A percentile compares a stretch with the other conserved stretches of the same genome.
Conservation (phyloP, 2,888 invertebrate genomes). For the Plagodis dolabraria region DNA sequence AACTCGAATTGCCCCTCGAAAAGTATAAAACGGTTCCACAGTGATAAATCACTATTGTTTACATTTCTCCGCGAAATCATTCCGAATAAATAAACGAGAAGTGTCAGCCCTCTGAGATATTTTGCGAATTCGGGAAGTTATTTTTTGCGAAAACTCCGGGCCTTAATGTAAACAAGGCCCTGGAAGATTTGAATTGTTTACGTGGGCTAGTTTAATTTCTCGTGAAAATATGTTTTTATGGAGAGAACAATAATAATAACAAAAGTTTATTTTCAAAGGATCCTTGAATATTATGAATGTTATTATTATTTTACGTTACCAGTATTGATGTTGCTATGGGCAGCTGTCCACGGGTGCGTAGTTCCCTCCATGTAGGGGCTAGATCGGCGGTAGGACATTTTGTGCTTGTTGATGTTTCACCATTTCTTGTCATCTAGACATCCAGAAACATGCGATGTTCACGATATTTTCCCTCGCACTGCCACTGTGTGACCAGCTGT, state of each 20-base stretch:
- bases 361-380: no score
- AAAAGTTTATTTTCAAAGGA: not conserved
- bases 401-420: no score
- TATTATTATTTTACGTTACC: no score
- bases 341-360: no score
- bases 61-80: constrained; percentile 25
- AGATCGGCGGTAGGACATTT: no score
- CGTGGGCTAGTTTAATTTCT: constrained; percentile 7
- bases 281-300: not conserved
- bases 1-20: constrained; percentile 60
- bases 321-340: no score
- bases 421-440: no score
- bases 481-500: no score
- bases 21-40: constrained; percentile 45
- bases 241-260: constrained; percentile 5
- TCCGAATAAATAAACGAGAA: constrained; percentile 26
- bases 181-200: constrained; percentile 20
- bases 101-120: constrained; percentile 20
- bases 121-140: constrained; percentile 22
- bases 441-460: no score
- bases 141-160: constrained; percentile 26
- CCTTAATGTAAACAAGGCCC: constrained; percentile 23
- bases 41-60: constrained; percentile 53
- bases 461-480: no score
- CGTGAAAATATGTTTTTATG: constrained; percentile 16